A percentile compares a stretch with the other conserved stretches of the same genome.
Conservation (phyloP, 2,113 vertebrate genomes). For the Ia io region DNA sequence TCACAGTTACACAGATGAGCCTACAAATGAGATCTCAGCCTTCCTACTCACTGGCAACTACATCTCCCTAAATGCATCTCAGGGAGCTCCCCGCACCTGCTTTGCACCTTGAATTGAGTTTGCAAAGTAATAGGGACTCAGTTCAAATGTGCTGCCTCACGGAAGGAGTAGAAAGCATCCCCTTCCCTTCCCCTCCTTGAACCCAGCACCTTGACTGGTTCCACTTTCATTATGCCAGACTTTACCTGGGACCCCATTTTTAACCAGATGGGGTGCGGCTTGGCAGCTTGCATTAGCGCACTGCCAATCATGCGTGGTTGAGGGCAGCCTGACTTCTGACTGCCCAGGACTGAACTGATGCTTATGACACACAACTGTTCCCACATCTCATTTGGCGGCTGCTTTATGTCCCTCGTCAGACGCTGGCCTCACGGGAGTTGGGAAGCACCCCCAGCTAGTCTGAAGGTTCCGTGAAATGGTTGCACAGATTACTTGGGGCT, state of each 20-base stretch:
- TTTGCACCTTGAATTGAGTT: not conserved
- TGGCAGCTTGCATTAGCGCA: not conserved
- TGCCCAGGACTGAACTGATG: constrained; percentile 13
- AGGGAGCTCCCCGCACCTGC: not conserved
- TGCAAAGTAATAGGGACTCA: not conserved
- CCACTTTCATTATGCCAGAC: not conserved
- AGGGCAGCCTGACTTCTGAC: constrained; percentile 30
- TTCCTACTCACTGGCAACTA: not conserved
- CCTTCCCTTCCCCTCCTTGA: not conserved
- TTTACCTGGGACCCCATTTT: not conserved
- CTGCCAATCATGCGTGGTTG: not conserved
- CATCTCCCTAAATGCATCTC: not conserved
- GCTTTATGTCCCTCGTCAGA: constrained; percentile 64
- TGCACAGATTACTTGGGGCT: constrained; percentile 51
- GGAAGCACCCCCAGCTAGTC: constrained; percentile 46
- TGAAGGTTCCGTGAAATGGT: constrained; percentile 71
- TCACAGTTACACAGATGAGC: not conserved
- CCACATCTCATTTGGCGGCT: constrained; percentile 48
- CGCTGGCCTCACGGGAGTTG: constrained; percentile 26
- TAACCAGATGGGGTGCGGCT: not conserved
- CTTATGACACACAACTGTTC: constrained; percentile 29
- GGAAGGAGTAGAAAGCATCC: not conserved
- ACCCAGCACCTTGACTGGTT: not conserved
- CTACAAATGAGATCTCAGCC: not conserved
- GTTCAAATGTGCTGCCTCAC: not conserved